Conservation (phyloP, 2,888 invertebrate species). For the Suillia variegata region DNA sequence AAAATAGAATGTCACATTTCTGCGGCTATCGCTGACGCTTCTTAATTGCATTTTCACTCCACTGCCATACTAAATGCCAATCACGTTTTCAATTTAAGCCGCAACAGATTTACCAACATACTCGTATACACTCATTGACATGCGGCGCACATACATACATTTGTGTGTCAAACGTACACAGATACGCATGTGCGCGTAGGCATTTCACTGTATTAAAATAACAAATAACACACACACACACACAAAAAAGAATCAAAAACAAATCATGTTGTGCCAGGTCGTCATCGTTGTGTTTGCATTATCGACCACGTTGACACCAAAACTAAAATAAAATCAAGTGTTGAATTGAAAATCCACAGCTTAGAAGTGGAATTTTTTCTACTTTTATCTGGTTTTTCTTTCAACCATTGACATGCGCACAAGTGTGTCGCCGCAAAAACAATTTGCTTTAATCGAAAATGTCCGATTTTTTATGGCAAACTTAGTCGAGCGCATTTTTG, state of each 20-base stretch:
- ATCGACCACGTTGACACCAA: not conserved
- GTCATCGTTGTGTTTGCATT: not conserved
- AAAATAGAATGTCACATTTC: too few species aligned
- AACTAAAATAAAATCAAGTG: not conserved
- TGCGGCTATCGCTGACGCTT: not conserved
- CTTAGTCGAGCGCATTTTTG: too few species aligned
- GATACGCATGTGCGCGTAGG: not conserved
- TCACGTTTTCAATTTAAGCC: slow-evolving; percentile 1
- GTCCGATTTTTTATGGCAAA: too few species aligned
- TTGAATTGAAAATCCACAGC: not conserved
- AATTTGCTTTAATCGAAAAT: too few species aligned
- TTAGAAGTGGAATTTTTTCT: not conserved
- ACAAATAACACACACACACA: too few species aligned
- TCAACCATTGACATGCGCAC: not conserved
- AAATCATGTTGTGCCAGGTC: not conserved
- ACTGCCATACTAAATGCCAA: not conserved
- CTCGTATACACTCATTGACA: too few species aligned
- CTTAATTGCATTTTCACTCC: not conserved
- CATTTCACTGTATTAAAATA: too few species aligned
- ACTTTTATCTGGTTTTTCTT: not conserved
- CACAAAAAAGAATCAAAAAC: too few species aligned
- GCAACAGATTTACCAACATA: not conserved
- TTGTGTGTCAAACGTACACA: not conserved
- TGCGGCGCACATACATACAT: not conserved
- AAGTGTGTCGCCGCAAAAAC: not conserved